Conservation (phyloP, 2,888 invertebrate species). For the Pedicia rivosa region DNA sequence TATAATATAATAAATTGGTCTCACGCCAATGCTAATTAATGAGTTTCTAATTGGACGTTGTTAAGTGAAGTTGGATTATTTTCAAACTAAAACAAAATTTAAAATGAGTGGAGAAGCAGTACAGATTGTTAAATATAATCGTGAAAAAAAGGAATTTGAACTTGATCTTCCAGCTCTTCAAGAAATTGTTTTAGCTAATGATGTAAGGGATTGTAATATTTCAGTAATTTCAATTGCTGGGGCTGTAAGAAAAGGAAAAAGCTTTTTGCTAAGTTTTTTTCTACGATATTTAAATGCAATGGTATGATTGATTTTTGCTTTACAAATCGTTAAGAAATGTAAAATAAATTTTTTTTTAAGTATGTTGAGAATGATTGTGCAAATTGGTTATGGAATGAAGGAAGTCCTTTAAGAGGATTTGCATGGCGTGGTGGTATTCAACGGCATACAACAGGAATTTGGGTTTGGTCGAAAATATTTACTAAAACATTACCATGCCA, state of each 20-base stretch:
- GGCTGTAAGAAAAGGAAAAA: slow-evolving; percentile 6
- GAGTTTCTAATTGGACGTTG: too few species aligned
- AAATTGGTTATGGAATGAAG: slow-evolving; percentile 6
- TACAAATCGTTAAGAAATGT: too few species aligned
- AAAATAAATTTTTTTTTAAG: too few species aligned
- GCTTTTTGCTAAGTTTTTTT: slow-evolving; percentile 6
- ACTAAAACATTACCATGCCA: slow-evolving; percentile 5
- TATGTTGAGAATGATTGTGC: not conserved
- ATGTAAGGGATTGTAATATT: slow-evolving; percentile 5
- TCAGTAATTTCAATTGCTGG: slow-evolving; percentile 6
- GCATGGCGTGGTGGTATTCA: slow-evolving; percentile 7
- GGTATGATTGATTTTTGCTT: too few species aligned
- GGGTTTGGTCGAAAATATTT: slow-evolving; percentile 8
- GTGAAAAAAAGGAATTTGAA: not conserved
- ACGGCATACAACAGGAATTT: slow-evolving; percentile 7
- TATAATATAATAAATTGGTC: too few species aligned
- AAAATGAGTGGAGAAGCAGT: too few species aligned
- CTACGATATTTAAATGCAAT: slow-evolving; percentile 7
- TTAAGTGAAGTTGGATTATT: too few species aligned
- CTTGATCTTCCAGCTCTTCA: not conserved
- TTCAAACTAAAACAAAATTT: too few species aligned
- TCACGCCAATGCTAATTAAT: too few species aligned
- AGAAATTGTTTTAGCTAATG: slow-evolving; percentile 1
- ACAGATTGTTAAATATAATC: not conserved
- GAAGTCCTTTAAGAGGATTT: slow-evolving; percentile 6